Evolutionary conservation across 1,140 invertebrate genomes (phyloP), one percentile per base, ranked within the genome.

Genomic region (Tribolium castaneum): DNA sequence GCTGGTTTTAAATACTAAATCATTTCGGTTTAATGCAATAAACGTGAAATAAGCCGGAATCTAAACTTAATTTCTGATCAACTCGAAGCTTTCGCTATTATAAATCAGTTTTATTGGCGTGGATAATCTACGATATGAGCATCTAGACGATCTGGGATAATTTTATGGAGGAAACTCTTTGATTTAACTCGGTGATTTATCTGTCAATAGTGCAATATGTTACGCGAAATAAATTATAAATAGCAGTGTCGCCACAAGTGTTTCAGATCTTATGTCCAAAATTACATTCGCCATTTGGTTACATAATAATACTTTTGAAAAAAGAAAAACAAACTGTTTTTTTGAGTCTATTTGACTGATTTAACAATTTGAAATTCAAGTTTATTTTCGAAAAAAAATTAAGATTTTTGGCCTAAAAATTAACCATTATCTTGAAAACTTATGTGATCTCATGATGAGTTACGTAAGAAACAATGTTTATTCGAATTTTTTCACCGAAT

Each of bases 151-250:
- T 39, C 13, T 22, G 13, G 25, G 6, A 50, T 49, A 45, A 70
- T 70, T 70, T 70, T 70, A 70, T 70, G 14, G 70, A 72, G 70
- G 70, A 72, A 72, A 30, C 45, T 72, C 70, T 72, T 49, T 50
- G 70, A 72, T 49, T 72, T 50, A 19, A 72, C 13, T 72, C 25
- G 34, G 39, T 16, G 19, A 72, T 72, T 72, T 72, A 50, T 72
- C 49, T 50, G 13, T 72, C 70, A 50, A 30, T 72, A 25, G 7
- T 22, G 70, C 25, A 50, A 72, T 72, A 25, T 7, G 49, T 72
- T 39, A 72, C 51, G 14, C 35, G 16, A 19, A 22, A 50, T 72
- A 50, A 72, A 72, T 72, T 72, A 72, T 51, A 72, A 49, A 59
- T 25, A 25, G 54, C 19, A 7, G 4, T 59, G 54, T n/a, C n/a